phyloP scores from a whole-genome alignment of 53 echinoderm and acorn worm genomes.

The Arbacia lixula region DNA sequence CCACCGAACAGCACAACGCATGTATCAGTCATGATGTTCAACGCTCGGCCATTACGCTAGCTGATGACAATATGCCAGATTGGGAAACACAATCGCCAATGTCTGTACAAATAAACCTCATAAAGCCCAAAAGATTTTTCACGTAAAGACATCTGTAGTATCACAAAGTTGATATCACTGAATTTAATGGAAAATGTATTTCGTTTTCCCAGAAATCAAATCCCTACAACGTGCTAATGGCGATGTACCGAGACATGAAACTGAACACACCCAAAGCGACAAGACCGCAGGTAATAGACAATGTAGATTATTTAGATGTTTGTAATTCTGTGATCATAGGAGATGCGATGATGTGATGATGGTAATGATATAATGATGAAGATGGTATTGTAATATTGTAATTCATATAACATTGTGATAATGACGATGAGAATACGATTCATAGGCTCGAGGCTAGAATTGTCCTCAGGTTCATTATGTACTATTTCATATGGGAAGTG shows the following conservation, averaged over 20 bases:
- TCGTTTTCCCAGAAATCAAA: constrained; percentile 58
- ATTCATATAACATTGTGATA: not conserved
- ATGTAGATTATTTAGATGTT: not conserved
- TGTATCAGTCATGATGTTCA: too few relatives aligned
- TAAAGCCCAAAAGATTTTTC: too few relatives aligned
- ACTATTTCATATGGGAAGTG: not conserved
- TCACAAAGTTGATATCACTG: not conserved
- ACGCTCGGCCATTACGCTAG: too few relatives aligned
- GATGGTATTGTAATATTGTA: not conserved
- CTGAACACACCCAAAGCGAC: constrained; percentile 37
- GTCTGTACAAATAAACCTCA: too few relatives aligned
- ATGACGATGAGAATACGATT: not conserved
- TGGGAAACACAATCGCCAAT: too few relatives aligned
- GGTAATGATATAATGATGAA: too few relatives aligned
- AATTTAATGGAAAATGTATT: not conserved
- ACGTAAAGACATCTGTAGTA: too few relatives aligned
- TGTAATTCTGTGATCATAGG: too few relatives aligned
- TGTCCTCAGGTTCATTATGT: not conserved
- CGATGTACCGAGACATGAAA: constrained; percentile 69
- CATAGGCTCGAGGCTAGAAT: not conserved
- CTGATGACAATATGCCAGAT: too few relatives aligned
- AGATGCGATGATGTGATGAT: too few relatives aligned
- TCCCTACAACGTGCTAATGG: constrained; percentile 76
- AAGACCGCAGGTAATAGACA: constrained; percentile 69
- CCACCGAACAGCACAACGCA: too few relatives aligned